A percentile compares a stretch with the other conserved stretches of the same genome.
These are phyloP conservation scores for Dasyprocta punctata DNA, from an alignment of 2,113 vertebrate species.

Conservation along the genomic window DNA sequence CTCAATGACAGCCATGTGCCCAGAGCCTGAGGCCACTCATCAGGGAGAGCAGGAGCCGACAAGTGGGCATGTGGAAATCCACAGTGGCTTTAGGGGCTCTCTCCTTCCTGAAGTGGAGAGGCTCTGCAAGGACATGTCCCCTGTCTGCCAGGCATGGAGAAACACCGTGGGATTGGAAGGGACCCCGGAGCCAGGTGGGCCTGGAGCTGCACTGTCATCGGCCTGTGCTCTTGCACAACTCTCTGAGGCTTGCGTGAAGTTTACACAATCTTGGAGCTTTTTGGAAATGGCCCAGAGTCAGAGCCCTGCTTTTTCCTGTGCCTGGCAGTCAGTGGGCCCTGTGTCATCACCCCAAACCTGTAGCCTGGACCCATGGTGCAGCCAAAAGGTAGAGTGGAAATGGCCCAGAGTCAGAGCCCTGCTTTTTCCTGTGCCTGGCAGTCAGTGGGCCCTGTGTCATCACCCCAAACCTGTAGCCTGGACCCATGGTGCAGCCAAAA, in stretches of 20 bases:
- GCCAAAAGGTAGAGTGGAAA: neutral
- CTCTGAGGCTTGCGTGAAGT: slow-evolving; percentile 7
- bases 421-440: neutral
- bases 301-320: neutral
- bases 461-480: no score
- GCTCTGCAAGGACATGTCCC: neutral
- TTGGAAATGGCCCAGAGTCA: neutral
- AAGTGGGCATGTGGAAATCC: slow-evolving; percentile 21
- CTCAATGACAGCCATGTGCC: neutral
- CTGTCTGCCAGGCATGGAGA: neutral
- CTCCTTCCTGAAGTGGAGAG: neutral
- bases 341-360: no score
- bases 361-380: neutral
- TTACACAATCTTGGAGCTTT: neutral
- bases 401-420: neutral
- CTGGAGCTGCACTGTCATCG: neutral
- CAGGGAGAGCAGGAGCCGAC: slow-evolving; percentile 3
- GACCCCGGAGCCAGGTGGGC: neutral
- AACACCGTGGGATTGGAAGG: neutral
- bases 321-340: neutral
- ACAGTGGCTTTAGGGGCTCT: neutral
- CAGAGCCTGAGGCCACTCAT: neutral
- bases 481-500: neutral
- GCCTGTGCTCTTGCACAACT: slow-evolving; percentile 36
- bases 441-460: neutral